Percentiles rank a stretch among this genome's conserved stretches.
Conservation (phyloP, 1,140 invertebrate species). For the Eriocheir sinensis region DNA sequence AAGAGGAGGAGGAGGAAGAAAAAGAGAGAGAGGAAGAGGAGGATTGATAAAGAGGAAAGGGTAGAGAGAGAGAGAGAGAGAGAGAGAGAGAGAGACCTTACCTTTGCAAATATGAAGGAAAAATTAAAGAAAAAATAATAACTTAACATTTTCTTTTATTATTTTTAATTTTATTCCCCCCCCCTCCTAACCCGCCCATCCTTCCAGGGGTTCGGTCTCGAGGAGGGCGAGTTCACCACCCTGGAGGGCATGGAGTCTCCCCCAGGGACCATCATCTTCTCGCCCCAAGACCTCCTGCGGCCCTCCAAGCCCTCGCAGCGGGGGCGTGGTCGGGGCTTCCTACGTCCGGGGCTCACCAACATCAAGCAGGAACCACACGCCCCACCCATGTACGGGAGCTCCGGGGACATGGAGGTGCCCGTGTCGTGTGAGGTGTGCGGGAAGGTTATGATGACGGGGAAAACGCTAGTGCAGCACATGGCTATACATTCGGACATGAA, state of each 20-base stretch:
- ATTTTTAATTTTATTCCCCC: no score
- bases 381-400: neutral
- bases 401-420: conserved; percentile 70
- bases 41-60: no score
- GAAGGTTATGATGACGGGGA: conserved; percentile 78
- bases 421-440: conserved; percentile 77
- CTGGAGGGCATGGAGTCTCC: conserved; percentile 74
- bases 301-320: conserved; percentile 44
- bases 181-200: neutral
- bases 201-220: conserved; percentile 42
- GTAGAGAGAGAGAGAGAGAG: no score
- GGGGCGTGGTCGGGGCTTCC: conserved; percentile 33
- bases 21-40: neutral
- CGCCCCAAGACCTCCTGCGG: conserved; percentile 75
- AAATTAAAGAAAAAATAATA: no score
- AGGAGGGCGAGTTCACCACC: conserved; percentile 53
- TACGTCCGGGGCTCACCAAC: conserved; percentile 42
- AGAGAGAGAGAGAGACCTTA: neutral
- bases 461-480: conserved; percentile 79
- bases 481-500: conserved; percentile 78
- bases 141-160: no score
- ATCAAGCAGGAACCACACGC: conserved; percentile 67
- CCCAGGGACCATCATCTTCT: conserved; percentile 78
- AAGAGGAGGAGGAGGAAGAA: no score
- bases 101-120: no score